Evolutionary conservation across 2,888 invertebrate species (phyloP), one percentile per base, ranked within the genome.

Genomic region (Parnassius glacialis): DNA sequence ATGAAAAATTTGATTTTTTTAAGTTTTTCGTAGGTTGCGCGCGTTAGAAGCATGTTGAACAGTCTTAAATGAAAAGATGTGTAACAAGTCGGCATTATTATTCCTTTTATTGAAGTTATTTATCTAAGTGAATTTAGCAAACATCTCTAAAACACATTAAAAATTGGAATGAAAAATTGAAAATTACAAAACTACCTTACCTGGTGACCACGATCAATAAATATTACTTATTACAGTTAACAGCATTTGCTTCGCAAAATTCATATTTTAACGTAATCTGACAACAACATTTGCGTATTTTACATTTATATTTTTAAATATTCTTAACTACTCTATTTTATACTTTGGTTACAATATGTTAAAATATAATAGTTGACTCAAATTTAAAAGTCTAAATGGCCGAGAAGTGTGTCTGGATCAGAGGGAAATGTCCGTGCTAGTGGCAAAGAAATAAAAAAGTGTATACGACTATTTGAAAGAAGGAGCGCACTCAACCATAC

Each of bases 381-480:
- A n/a, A 57, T 53, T 62, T 45, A 63, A 68, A 68, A 66, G 62
- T 59, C 64, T 54, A 52, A 61, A 52, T 64, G 61, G 52, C 59
- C 60, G 63, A 62, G 61, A 59, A 65, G 65, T 76, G 75, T 79
- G 55, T 76, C 75, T 78, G 77, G 76, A 76, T 69, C 69, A 61
- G 74, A 81, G 76, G 81, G 81, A 83, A 86, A 84, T 83, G 80
- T 84, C 81, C 79, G 79, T 72, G 78, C 75, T 80, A 80, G 82
- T 80, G 77, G 78, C 67, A 70, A 78, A 71, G 74, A 79, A 83
- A 83, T 79, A 81, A 84, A 84, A 85, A 50, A 83, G 80, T 76
- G 73, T 76, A 73, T 74, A 74, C 74, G 73, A 74, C 70, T 69
- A 70, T 73, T 75, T 72, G 72, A 79, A 78, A 79, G 76, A 76